Percentiles rank a stretch among this genome's conserved stretches.
Evolutionary conservation across 2,113 vertebrate genomes (phyloP).

Genomic region (Solea senegalensis): DNA sequence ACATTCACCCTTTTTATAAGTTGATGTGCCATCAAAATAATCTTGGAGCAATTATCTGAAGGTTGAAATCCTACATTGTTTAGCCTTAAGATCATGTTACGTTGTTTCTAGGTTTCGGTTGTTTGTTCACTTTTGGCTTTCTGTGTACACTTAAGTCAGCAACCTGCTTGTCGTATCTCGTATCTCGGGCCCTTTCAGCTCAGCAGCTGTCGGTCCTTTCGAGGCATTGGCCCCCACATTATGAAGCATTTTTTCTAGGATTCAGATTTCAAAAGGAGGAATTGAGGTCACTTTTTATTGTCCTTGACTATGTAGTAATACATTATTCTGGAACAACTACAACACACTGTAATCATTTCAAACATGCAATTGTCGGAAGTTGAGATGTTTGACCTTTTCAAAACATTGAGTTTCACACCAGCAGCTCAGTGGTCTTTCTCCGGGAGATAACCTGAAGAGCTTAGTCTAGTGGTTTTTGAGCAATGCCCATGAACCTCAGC

Average conservation of each 20-base stretch:
- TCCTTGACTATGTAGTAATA: conserved; percentile 31
- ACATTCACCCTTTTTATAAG: no score
- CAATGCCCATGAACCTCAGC: conserved; percentile 55
- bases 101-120: conserved; percentile 71
- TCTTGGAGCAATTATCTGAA: no score
- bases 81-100: conserved; percentile 52
- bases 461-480: conserved; percentile 47
- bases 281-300: conserved; percentile 44
- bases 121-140: conserved; percentile 73
- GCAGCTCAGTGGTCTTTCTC: conserved; percentile 22
- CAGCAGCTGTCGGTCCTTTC: conserved; percentile 72
- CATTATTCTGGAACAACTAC: conserved; percentile 3
- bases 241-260: conserved; percentile 67
- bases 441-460: conserved; percentile 37
- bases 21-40: no score
- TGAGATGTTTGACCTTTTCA: conserved; percentile 57
- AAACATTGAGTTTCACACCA: conserved; percentile 8
- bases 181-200: conserved; percentile 40
- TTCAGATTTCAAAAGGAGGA: conserved; percentile 67
- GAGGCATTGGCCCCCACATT: conserved; percentile 60
- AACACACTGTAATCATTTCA: conserved; percentile 5
- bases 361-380: conserved; percentile 23
- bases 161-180: conserved; percentile 63
- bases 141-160: conserved; percentile 62
- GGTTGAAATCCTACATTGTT: no score